Evolutionary conservation across 2,888 invertebrate species (phyloP).

Genomic region (Diarsia mendica): DNA sequence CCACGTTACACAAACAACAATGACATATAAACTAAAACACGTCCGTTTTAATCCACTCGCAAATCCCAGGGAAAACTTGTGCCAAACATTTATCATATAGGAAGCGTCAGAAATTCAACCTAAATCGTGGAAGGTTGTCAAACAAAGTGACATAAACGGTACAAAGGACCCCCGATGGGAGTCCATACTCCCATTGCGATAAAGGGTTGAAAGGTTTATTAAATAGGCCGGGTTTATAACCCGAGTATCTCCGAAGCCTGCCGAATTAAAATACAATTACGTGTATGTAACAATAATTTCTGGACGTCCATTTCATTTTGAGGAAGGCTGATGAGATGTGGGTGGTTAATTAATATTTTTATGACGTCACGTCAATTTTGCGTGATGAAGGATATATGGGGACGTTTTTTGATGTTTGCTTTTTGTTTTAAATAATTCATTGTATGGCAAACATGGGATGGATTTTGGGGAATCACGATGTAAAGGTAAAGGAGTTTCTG

Average conservation of each 20-base stretch:
- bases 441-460: constrained; percentile 20
- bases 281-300: constrained; percentile 62
- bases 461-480: background rate
- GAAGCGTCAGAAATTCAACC: constrained; percentile 62
- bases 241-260: constrained; percentile 56
- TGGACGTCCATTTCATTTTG: constrained; percentile 58
- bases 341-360: constrained; percentile 51
- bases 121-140: constrained; percentile 66
- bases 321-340: constrained; percentile 39
- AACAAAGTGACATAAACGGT: constrained; percentile 65
- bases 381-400: constrained; percentile 16
- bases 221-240: constrained; percentile 65
- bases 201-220: constrained; percentile 69
- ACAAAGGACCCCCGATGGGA: constrained; percentile 63
- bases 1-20: constrained; percentile 22
- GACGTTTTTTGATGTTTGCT: constrained; percentile 13
- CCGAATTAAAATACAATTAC: constrained; percentile 67
- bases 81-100: constrained; percentile 62
- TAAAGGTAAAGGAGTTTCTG: background rate
- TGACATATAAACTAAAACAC: constrained; percentile 38
- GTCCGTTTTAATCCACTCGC: constrained; percentile 49
- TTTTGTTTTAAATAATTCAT: constrained; percentile 26
- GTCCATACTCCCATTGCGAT: constrained; percentile 56
- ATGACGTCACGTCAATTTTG: constrained; percentile 29
- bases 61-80: constrained; percentile 53